phyloP scores from a whole-genome alignment of 2,113 vertebrate genomes.

The Drymodes brunneopygia region DNA sequence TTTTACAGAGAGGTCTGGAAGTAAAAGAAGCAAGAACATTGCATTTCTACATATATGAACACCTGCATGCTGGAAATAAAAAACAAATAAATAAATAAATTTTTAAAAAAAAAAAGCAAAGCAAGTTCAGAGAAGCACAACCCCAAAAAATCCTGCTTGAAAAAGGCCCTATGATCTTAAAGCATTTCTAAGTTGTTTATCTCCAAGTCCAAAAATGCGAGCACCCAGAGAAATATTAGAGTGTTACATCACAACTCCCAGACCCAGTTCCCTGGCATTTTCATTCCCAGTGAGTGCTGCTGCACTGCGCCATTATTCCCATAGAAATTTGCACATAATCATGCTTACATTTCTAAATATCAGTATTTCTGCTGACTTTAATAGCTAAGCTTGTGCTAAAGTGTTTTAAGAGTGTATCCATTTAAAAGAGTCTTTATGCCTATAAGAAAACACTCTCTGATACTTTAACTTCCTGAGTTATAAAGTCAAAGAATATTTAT shows the following conservation, averaged over 20 bases:
- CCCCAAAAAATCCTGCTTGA: background rate
- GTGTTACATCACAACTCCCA: background rate
- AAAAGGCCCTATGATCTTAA: background rate
- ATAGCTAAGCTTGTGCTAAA: background rate
- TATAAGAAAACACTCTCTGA: background rate
- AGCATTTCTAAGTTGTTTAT: background rate
- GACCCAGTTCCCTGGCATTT: background rate
- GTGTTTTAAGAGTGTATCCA: background rate
- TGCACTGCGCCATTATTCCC: background rate
- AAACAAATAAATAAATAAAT: no score
- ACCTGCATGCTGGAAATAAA: background rate
- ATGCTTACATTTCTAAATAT: background rate
- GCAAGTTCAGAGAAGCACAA: background rate
- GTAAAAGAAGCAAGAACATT: background rate
- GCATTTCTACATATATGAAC: background rate
- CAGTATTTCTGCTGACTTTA: background rate
- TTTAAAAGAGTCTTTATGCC: background rate
- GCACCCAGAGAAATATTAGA: background rate
- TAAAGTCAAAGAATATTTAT: background rate
- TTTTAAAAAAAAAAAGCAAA: rapidly evolving
- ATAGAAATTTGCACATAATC: background rate
- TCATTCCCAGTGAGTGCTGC: background rate
- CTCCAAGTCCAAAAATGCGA: background rate
- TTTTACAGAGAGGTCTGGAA: background rate
- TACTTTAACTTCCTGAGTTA: background rate